These are phyloP conservation scores for Cyclura pinguis DNA, from an alignment of 2,797 vertebrate genomes.

Conservation along the genomic window DNA sequence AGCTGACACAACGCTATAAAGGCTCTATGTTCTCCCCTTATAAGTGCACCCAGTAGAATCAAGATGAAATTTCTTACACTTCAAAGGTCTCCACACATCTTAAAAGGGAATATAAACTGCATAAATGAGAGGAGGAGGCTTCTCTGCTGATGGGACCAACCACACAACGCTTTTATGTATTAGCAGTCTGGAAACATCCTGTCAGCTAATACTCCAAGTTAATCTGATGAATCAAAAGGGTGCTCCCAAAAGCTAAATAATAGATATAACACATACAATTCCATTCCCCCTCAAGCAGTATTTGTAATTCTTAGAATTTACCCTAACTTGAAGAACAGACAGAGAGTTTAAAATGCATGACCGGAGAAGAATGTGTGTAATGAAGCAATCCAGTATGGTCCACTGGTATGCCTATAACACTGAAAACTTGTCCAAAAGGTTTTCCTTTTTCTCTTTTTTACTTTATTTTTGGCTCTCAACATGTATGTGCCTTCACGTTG, in stretches of 20 bases:
- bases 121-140: constrained; percentile 22
- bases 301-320: constrained; percentile 39
- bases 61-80: constrained; percentile 24
- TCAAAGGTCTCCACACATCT: constrained; percentile 25
- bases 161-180: constrained; percentile 3
- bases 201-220: constrained; percentile 15
- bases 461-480: background rate
- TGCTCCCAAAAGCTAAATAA: constrained; percentile 40
- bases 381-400: background rate
- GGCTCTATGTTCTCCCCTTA: background rate
- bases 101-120: constrained; percentile 36
- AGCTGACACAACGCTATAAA: background rate
- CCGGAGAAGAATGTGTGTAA: background rate
- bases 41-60: background rate
- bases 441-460: background rate
- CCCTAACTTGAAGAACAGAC: constrained; percentile 10
- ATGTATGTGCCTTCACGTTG: no score
- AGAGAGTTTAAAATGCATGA: constrained; percentile 26
- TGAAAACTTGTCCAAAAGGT: constrained; percentile 5
- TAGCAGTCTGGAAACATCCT: background rate
- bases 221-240: constrained; percentile 32
- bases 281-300: constrained; percentile 7
- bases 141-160: constrained; percentile 17
- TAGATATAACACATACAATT: constrained; percentile 30
- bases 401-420: constrained; percentile 1